Conservation (phyloP, 1,140 invertebrate species). For the Coptotermes formosanus region DNA sequence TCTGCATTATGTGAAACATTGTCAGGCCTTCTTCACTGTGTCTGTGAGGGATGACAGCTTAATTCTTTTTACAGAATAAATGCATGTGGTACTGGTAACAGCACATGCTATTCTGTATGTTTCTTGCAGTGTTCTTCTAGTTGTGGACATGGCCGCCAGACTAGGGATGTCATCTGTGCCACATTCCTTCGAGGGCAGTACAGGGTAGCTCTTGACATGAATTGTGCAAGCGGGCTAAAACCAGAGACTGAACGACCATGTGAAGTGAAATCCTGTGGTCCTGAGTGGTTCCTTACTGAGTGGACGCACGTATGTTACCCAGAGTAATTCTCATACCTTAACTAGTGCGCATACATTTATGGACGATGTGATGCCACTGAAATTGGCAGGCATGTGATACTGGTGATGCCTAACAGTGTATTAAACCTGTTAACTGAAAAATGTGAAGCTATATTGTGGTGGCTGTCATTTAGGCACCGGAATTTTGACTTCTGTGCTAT, state of each 20-base stretch:
- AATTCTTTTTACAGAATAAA: too few relatives aligned
- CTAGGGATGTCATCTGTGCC: constrained; percentile 47
- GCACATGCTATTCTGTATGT: neutral
- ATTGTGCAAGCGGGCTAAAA: constrained; percentile 47
- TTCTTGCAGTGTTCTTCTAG: constrained; percentile 57
- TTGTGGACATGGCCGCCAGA: constrained; percentile 62
- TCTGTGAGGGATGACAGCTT: too few relatives aligned
- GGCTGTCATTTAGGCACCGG: too few relatives aligned
- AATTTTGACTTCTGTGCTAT: too few relatives aligned
- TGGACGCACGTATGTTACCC: constrained; percentile 56
- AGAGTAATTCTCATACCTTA: too few relatives aligned
- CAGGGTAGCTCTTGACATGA: constrained; percentile 44
- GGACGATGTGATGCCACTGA: neutral
- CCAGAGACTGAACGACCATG: constrained; percentile 49
- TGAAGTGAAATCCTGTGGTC: constrained; percentile 53
- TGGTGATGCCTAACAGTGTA: too few relatives aligned
- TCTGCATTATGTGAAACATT: neutral
- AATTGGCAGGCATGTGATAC: too few relatives aligned
- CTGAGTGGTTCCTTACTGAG: constrained; percentile 61
- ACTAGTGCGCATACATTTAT: neutral
- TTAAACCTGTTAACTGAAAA: too few relatives aligned
- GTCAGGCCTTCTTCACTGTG: too few relatives aligned
- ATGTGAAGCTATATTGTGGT: too few relatives aligned
- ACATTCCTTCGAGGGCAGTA: constrained; percentile 42
- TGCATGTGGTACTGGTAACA: too few relatives aligned